These are phyloP conservation scores for Climacteris rufus DNA, from an alignment of 2,113 vertebrate genomes.

Conservation along the genomic window DNA sequence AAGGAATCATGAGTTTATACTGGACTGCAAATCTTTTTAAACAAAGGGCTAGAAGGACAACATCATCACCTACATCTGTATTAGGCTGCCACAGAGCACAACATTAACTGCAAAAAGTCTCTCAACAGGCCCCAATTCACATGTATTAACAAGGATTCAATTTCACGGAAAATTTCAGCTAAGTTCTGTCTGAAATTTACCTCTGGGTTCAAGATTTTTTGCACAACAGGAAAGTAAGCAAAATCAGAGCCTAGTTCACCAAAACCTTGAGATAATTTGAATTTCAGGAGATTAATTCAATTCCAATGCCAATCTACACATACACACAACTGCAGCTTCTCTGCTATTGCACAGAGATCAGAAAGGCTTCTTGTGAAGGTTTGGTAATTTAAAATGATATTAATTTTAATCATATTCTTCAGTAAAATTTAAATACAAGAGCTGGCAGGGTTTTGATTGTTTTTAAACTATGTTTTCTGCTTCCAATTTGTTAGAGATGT, in stretches of 20 bases:
- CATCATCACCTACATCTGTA: not conserved
- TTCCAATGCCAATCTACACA: not conserved
- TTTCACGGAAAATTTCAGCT: not conserved
- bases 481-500: not conserved
- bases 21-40: not conserved
- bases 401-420: not conserved
- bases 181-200: not conserved
- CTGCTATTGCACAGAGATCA: not conserved
- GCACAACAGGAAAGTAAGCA: not conserved
- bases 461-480: not conserved
- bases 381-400: not conserved
- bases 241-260: not conserved
- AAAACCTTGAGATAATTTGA: not conserved
- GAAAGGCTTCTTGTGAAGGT: not conserved
- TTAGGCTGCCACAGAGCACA: not conserved
- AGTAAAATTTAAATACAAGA: not conserved
- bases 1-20: not conserved
- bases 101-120: not conserved
- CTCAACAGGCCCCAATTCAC: not conserved
- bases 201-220: not conserved
- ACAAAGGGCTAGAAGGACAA: not conserved
- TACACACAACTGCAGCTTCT: not conserved
- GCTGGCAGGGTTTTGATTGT: not conserved
- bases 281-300: not conserved
- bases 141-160: not conserved